Conservation (phyloP, 2,888 invertebrate species). For the Melanargia galathea region DNA sequence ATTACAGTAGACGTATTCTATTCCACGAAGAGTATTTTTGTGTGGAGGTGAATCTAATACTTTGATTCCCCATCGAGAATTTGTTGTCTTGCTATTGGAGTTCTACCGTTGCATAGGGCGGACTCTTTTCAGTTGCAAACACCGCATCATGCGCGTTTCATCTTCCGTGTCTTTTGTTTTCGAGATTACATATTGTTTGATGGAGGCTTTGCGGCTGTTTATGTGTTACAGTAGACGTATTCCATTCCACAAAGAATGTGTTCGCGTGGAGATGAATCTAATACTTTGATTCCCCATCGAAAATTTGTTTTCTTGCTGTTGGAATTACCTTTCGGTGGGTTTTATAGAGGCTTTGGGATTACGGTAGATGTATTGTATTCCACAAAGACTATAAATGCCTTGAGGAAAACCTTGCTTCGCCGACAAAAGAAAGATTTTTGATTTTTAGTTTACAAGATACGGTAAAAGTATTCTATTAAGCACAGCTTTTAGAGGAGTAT, state of each 20-base stretch:
- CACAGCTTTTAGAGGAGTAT: too few species aligned
- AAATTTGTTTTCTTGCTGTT: too few species aligned
- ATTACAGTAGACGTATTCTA: conserved; percentile 16
- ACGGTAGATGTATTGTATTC: conserved; percentile 7
- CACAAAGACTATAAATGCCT: too few species aligned
- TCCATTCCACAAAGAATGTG: conserved; percentile 7
- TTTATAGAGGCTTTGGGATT: too few species aligned
- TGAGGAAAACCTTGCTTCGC: too few species aligned
- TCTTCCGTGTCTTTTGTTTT: conserved; percentile 37
- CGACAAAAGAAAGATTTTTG: too few species aligned
- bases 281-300: background rate
- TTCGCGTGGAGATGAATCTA: background rate
- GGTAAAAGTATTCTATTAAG: too few species aligned
- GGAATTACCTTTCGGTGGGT: conserved; percentile 23
- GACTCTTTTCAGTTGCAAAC: conserved; percentile 42
- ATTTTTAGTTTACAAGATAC: too few species aligned
- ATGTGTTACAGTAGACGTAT: conserved; percentile 21
- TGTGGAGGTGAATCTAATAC: background rate
- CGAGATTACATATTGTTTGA: conserved; percentile 29
- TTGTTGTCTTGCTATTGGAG: too few species aligned
- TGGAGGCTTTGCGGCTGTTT: conserved; percentile 31
- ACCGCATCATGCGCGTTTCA: conserved; percentile 35
- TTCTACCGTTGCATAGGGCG: conserved; percentile 30
- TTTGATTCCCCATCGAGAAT: background rate
- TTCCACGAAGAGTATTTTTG: conserved; percentile 9